Evolutionary conservation across 2,797 vertebrate genomes (phyloP).

Genomic region (Cossypha dichroa): DNA sequence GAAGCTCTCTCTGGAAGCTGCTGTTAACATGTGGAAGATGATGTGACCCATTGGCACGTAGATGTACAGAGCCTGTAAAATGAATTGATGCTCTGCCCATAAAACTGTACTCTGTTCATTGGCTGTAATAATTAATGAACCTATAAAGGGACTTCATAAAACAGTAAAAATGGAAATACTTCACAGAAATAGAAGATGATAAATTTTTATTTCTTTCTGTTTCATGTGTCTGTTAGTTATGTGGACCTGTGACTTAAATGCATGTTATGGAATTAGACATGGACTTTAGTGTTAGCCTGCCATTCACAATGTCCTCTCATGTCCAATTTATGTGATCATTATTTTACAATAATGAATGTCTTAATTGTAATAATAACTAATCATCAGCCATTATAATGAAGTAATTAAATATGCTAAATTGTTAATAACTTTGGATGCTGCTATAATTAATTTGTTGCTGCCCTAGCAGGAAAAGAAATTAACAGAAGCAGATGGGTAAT

Average conservation of each 20-base stretch:
- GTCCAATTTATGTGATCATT: not conserved
- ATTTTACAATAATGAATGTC: not conserved
- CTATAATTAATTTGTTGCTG: not conserved
- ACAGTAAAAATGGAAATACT: not conserved
- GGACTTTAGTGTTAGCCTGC: not conserved
- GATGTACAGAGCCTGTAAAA: not conserved
- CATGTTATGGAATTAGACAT: not conserved
- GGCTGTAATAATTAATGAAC: not conserved
- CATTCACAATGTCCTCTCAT: not conserved
- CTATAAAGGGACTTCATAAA: constrained; percentile 26
- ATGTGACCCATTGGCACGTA: not conserved
- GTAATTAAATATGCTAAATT: not conserved
- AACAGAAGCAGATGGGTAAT: not conserved
- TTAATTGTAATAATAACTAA: not conserved
- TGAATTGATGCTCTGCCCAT: not conserved
- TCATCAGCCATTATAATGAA: not conserved
- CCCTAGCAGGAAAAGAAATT: not conserved
- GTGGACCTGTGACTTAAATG: not conserved
- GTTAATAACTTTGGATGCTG: not conserved
- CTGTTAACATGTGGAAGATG: not conserved
- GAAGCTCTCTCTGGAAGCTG: not conserved
- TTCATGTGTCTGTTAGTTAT: not conserved
- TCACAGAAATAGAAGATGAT: not conserved
- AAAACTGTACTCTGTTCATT: not conserved
- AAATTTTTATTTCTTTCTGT: not conserved